Conservation (phyloP, 1,140 invertebrate species). For the Cydia pomonella region DNA sequence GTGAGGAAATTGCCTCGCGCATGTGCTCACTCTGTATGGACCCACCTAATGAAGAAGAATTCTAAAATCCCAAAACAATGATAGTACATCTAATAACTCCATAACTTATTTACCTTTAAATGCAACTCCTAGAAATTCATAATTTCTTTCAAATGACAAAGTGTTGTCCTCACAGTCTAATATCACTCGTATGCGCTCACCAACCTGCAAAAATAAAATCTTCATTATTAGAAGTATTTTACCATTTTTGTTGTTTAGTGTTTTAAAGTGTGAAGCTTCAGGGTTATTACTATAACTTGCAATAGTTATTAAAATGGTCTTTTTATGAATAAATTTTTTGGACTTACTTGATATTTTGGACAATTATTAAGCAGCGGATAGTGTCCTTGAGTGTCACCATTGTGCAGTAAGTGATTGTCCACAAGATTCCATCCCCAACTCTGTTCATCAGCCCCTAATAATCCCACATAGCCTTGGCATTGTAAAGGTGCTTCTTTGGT, state of each 20-base stretch:
- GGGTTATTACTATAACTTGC: not conserved
- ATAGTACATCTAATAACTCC: slow-evolving; percentile 25
- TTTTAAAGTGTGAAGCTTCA: too few species aligned
- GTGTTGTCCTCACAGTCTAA: slow-evolving; percentile 98
- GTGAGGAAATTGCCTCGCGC: too few species aligned
- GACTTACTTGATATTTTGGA: slow-evolving; percentile 96
- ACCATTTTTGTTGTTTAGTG: not conserved
- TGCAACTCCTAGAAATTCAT: slow-evolving; percentile 98
- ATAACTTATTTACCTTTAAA: slow-evolving; percentile 88
- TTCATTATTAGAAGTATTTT: not conserved
- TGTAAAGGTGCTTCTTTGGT: slow-evolving; percentile 95
- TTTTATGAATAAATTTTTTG: not conserved
- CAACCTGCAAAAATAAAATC: slow-evolving; percentile 85
- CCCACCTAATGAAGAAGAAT: too few species aligned
- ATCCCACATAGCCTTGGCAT: slow-evolving; percentile 96
- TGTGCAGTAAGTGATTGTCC: slow-evolving; percentile 98
- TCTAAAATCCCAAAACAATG: too few species aligned
- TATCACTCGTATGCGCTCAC: slow-evolving; percentile 97
- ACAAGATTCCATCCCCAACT: slow-evolving; percentile 99
- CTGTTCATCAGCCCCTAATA: slow-evolving; percentile 97
- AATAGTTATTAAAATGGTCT: not conserved
- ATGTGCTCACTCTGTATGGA: too few species aligned
- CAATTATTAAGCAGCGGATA: slow-evolving; percentile 98
- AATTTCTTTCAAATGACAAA: slow-evolving; percentile 98
- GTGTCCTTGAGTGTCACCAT: slow-evolving; percentile 96